Evolutionary conservation across 2,888 invertebrate species (phyloP).

Genomic region (Herminia tarsipennalis): DNA sequence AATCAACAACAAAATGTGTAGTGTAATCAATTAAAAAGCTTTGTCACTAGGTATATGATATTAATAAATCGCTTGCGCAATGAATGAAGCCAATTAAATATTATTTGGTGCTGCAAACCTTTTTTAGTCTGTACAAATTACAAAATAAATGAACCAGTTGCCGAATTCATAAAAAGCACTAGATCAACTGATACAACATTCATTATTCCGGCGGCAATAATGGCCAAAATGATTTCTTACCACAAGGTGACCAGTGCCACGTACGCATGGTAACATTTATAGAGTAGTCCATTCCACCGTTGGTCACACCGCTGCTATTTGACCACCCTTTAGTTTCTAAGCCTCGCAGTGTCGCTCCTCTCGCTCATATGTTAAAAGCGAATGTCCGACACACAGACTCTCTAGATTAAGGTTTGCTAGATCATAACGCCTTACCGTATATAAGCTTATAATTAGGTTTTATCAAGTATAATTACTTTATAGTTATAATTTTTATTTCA

Average conservation of each 20-base stretch:
- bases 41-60: too few relatives aligned
- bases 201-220: too few relatives aligned
- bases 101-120: too few relatives aligned
- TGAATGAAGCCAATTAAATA: too few relatives aligned
- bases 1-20: too few relatives aligned
- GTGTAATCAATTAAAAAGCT: not conserved
- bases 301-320: conserved; percentile 37
- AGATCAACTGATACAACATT: too few relatives aligned
- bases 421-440: conserved; percentile 69
- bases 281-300: conserved; percentile 10
- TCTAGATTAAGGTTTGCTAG: conserved; percentile 74
- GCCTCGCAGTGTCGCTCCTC: conserved; percentile 55
- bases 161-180: too few relatives aligned
- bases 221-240: too few relatives aligned
- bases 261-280: not conserved
- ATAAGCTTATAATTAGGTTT: conserved; percentile 75
- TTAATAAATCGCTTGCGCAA: too few relatives aligned
- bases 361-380: conserved; percentile 82
- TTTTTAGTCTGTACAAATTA: too few relatives aligned
- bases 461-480: conserved; percentile 72
- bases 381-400: conserved; percentile 69
- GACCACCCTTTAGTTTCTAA: conserved; percentile 28
- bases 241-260: too few relatives aligned
- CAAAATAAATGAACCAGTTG: too few relatives aligned
- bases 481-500: conserved; percentile 57